phyloP scores from a whole-genome alignment of 2,888 invertebrate species.

The Lycophotia porphyrea region DNA sequence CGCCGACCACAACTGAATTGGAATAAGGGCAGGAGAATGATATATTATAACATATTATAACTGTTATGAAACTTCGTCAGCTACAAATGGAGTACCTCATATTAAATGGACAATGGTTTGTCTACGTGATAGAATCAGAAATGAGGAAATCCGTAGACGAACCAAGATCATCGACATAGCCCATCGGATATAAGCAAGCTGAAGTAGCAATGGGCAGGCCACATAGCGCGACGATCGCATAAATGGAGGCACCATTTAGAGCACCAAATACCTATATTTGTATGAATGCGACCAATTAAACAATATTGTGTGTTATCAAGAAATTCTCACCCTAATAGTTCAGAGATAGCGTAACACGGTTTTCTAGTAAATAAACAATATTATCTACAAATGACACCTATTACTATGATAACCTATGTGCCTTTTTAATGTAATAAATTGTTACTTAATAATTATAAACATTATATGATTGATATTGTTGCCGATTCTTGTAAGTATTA shows the following conservation, averaged over 20 bases:
- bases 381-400: conserved; percentile 52
- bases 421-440: conserved; percentile 14
- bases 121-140: no score
- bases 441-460: conserved; percentile 4
- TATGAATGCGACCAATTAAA: conserved; percentile 15
- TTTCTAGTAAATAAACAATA: conserved; percentile 46
- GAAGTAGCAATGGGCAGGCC: no score
- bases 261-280: not conserved
- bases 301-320: conserved; percentile 44
- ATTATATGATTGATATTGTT: not conserved
- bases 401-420: conserved; percentile 40
- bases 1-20: no score
- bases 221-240: no score
- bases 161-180: no score
- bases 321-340: conserved; percentile 59
- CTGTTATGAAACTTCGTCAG: not conserved
- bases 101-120: not conserved
- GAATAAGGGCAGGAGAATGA: no score
- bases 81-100: not conserved
- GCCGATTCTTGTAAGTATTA: no score
- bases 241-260: no score
- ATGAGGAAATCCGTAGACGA: no score
- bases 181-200: no score
- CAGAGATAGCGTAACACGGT: conserved; percentile 61
- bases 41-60: not conserved